These are phyloP conservation scores for Styela clava DNA, from an alignment of 23 tunicate genomes.

Conservation along the genomic window DNA sequence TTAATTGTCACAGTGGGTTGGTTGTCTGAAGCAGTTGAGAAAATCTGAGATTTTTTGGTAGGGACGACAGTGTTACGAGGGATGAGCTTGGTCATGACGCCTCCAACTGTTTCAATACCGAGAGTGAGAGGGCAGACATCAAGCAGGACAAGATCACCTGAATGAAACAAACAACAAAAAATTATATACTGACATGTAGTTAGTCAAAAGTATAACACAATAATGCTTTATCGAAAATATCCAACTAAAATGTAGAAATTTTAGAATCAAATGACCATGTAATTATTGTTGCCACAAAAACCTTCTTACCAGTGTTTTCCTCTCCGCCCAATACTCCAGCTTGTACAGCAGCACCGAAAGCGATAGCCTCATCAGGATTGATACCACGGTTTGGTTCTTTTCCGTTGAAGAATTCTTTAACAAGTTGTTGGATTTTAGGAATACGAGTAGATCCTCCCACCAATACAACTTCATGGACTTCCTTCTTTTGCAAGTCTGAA, in stretches of 20 bases:
- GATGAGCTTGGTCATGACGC: slow-evolving; percentile 97
- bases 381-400: slow-evolving; percentile 96
- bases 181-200: too few species aligned
- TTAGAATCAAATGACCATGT: too few species aligned
- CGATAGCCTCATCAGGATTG: slow-evolving; percentile 99
- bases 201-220: neutral
- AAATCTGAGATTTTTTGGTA: slow-evolving; percentile 95
- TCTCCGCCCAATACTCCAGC: slow-evolving; percentile 98
- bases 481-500: slow-evolving; percentile 65
- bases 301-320: slow-evolving; percentile 77
- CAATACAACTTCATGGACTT: slow-evolving; percentile 90
- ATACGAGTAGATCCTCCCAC: slow-evolving; percentile 99
- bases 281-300: too few species aligned
- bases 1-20: slow-evolving; percentile 98
- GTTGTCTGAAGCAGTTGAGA: slow-evolving; percentile 97
- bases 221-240: neutral
- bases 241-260: neutral
- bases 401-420: slow-evolving; percentile 89
- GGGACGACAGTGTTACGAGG: slow-evolving; percentile 96
- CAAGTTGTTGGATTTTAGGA: slow-evolving; percentile 87
- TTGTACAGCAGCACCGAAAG: slow-evolving; percentile 98
- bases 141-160: slow-evolving; percentile 87
- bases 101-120: slow-evolving; percentile 99
- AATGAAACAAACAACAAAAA: too few species aligned
- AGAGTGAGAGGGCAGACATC: slow-evolving; percentile 96